Percentiles rank a stretch among this genome's conserved stretches.
Conservation (phyloP, 2,888 invertebrate species). For the Mycalesis mineus region DNA sequence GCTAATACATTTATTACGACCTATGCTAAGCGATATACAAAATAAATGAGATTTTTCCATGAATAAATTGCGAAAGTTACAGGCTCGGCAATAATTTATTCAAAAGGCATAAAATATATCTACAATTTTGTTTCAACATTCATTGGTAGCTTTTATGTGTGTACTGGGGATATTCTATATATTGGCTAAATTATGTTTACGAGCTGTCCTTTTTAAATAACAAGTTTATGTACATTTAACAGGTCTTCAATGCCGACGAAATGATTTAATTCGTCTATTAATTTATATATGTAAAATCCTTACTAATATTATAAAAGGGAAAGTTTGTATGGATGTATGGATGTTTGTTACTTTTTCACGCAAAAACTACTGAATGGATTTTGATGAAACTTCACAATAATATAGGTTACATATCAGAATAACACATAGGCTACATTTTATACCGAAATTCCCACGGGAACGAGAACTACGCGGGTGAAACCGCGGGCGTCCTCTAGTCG, state of each 20-base stretch:
- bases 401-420: too few relatives aligned
- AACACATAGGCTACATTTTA: too few relatives aligned
- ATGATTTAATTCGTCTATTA: too few relatives aligned
- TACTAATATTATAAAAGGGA: too few relatives aligned
- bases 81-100: conserved; percentile 23
- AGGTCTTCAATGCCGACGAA: background rate
- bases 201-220: background rate
- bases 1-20: conserved; percentile 18
- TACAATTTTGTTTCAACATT: conserved; percentile 17
- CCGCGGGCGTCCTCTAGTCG: too few relatives aligned
- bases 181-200: background rate
- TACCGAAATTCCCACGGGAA: too few relatives aligned
- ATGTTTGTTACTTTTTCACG: too few relatives aligned
- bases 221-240: background rate
- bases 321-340: too few relatives aligned
- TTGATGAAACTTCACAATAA: too few relatives aligned
- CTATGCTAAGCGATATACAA: conserved; percentile 16
- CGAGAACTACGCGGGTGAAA: too few relatives aligned
- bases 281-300: too few relatives aligned
- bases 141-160: conserved; percentile 1
- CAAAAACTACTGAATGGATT: too few relatives aligned
- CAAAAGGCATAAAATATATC: conserved; percentile 19
- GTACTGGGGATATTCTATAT: background rate
- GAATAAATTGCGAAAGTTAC: conserved; percentile 27
- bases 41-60: conserved; percentile 24